Evolutionary conservation across 2,797 vertebrate species (phyloP), one percentile per base, ranked within the genome.

Genomic region (Macrochelys suwanniensis): DNA sequence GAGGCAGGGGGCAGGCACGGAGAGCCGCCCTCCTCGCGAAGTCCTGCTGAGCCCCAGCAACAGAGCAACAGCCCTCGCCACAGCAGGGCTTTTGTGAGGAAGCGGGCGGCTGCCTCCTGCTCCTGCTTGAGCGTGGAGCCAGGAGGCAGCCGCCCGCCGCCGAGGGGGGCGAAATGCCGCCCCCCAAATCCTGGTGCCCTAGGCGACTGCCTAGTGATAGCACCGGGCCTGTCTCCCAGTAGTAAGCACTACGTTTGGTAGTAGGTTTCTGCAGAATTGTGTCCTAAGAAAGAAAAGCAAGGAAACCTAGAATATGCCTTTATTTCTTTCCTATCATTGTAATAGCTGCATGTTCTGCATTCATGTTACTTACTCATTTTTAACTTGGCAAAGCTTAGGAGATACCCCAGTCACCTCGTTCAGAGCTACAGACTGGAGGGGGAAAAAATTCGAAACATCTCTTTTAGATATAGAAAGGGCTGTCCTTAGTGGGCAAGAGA

Each of bases 401-500:
- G 82, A 49, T 84, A 91, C 84, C 85, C 45, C 49, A 37, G 11
- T 42, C 37, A 71, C 21, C 68, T 12, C 5, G 3, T 68, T 84
- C 80, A 78, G 42, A 25, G 8, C 21, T 82, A 12, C 11, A 25
- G 47, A 78, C 5, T 17, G 80, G 28, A 77, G 28, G 83, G 89
- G 57, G 87, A 11, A 37, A 85, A 53, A 53, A 42, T 28, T 80
- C 90, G 45, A 31, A 61, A 47, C n/a, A 81, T 88, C 81, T 94
- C 28, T 68, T 68, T 96, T 19, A 92, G 90, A 47, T 49, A 49
- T 1, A 91, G 71, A 87, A 90, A 89, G 88, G 84, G 87, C 65
- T n/a, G 85, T 95, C 96, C 94, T 94, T 74, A 21, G 93, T 74
- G 92, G 82, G 85, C 53, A 89, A 47, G 83, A 92, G 79, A 3